Base-by-base conservation (phyloP, 2,888 invertebrate species). In the Drosophila meridionalis region DNA sequence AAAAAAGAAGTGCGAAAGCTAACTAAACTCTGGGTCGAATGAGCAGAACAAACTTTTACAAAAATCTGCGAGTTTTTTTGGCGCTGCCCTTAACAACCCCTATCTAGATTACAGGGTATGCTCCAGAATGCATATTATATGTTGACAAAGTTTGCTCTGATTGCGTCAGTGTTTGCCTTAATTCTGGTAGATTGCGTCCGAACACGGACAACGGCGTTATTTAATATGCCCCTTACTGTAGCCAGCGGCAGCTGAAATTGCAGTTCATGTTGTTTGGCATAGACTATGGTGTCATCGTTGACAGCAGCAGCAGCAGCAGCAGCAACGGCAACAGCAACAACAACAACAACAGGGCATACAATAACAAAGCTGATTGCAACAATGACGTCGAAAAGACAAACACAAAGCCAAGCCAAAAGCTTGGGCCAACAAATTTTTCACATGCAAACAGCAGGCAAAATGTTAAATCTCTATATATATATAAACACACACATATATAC, bases 151-250 rank as follows among this genome's bases (percentile, higher is more conserved):
- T 36, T 26, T 14, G 45, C 34, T n/a, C 56, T 42, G 47, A 43
- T 28, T 53, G 36, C 45, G 67, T 26, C 30, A 58, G 12, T 47
- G 58, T 70, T 59, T 67, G 59, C 32, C 36, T 70, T 61, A 63
- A 56, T 82, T 72, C 64, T 69, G 70, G 52, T 68, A 62, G 68
- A 67, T 63, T 73, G 72, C 80, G 80, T 76, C 79, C 60, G 61
- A 77, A 68, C 77, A 79, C 53, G 53, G 53, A 36, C 52, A 36
- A 38, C 73, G 73, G 56, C 73, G 69, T 70, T 82, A 82, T 82
- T 73, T 65, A 69, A 73, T 82, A 82, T 82, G 75, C 57, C 66
- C 34, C 64, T 62, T 34, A 32, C 45, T 36, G 42, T 9, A 28
- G 53, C 53, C 56, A 34, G n/a, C 34, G 38, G 47, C 58, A 57